Evolutionary conservation across 2,888 invertebrate genomes (phyloP).

Genomic region (Diarsia brunnea): DNA sequence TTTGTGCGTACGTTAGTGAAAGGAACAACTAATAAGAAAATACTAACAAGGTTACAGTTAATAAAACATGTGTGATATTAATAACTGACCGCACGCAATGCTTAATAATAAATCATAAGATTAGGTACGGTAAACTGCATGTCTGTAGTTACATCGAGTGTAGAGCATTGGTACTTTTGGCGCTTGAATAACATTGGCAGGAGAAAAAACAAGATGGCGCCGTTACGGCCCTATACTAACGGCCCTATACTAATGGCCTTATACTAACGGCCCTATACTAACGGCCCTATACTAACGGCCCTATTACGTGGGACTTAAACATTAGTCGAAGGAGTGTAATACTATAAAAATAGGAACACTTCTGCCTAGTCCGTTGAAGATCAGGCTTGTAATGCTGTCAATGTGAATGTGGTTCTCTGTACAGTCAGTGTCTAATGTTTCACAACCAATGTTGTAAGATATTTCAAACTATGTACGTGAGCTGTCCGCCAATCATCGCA

Average conservation of each 20-base stretch:
- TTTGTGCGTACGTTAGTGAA: not conserved
- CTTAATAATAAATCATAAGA: not conserved
- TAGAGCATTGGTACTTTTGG: no score
- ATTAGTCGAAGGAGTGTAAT: no score
- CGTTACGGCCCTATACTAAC: no score
- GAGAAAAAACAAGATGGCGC: no score
- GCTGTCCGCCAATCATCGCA: conserved; percentile 6
- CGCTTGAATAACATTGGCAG: no score
- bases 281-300: no score
- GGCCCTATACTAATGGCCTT: no score
- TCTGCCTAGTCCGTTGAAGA: not conserved
- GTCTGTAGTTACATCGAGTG: not conserved
- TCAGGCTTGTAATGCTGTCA: not conserved
- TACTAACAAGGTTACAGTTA: not conserved
- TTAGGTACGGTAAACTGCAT: not conserved
- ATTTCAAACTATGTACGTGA: not conserved
- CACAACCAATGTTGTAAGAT: conserved; percentile 9
- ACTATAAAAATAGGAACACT: no score
- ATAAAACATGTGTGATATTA: not conserved
- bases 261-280: no score
- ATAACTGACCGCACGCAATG: not conserved
- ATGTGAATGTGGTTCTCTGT: not conserved
- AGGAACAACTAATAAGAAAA: conserved; percentile 1
- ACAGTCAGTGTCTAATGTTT: not conserved
- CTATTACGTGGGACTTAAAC: not conserved